A percentile compares a stretch with the other conserved stretches of the same genome.
Conservation (phyloP, 2,888 invertebrate genomes). For the Sphinx pinastri region DNA sequence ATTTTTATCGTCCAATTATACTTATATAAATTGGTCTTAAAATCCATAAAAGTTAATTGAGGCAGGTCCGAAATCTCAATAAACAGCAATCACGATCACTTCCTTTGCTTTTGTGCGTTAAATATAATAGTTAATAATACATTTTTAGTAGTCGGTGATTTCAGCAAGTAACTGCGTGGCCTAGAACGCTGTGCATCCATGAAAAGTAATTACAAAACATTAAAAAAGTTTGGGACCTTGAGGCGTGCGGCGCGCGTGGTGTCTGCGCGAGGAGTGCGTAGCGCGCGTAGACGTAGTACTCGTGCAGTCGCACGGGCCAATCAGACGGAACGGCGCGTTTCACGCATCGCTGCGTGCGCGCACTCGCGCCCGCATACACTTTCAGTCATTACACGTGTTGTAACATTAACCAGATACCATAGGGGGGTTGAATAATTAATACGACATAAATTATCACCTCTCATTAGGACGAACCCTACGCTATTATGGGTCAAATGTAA, state of each 20-base stretch:
- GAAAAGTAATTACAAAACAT: slow-evolving; percentile 17
- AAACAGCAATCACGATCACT: neutral
- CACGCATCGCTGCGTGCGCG: slow-evolving; percentile 45
- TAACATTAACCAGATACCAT: neutral
- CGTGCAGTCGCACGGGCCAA: slow-evolving; percentile 34
- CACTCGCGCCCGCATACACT: slow-evolving; percentile 34
- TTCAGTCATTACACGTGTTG: slow-evolving; percentile 35
- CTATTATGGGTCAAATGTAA: no score
- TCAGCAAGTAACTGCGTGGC: slow-evolving; percentile 16
- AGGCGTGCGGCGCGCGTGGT: slow-evolving; percentile 1
- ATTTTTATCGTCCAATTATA: neutral
- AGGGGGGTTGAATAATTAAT: no score
- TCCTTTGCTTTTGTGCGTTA: neutral
- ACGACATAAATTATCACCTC: no score
- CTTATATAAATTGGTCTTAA: neutral
- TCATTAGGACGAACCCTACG: no score
- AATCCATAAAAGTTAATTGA: slow-evolving; percentile 11
- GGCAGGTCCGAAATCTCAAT: neutral
- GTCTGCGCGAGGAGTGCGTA: slow-evolving; percentile 19
- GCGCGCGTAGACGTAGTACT: slow-evolving; percentile 1
- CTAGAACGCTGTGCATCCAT: slow-evolving; percentile 21
- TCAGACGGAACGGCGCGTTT: slow-evolving; percentile 39
- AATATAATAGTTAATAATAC: neutral
- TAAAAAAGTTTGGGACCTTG: slow-evolving; percentile 20
- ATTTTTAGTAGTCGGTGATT: neutral